These are phyloP conservation scores for Chelidonichthys spinosus DNA, from an alignment of 2,797 vertebrate species.

Conservation along the genomic window DNA sequence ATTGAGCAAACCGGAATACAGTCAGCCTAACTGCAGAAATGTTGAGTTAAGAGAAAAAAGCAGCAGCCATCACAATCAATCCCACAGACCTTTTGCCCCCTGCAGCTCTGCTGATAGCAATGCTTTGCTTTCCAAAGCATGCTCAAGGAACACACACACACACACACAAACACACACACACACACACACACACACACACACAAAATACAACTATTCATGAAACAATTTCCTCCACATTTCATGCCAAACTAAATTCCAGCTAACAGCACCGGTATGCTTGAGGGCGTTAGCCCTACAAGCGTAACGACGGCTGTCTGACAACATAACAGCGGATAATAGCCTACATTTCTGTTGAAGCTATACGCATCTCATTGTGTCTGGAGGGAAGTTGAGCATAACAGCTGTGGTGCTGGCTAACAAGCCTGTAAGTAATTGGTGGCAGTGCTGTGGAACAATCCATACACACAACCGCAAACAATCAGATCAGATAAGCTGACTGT, in stretches of 20 bases:
- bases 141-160: conserved; percentile 8
- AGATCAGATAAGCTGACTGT: conserved; percentile 62
- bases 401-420: conserved; percentile 66
- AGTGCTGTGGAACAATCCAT: conserved; percentile 62
- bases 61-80: conserved; percentile 33
- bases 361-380: conserved; percentile 56
- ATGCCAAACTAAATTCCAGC: conserved; percentile 38
- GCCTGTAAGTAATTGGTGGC: conserved; percentile 71
- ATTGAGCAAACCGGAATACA: conserved; percentile 19
- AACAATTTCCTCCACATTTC: conserved; percentile 41
- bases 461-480: conserved; percentile 68
- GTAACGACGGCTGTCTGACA: conserved; percentile 49
- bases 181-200: background rate
- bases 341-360: conserved; percentile 55
- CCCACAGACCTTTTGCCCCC: conserved; percentile 33
- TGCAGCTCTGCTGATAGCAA: conserved; percentile 42
- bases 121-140: conserved; percentile 34
- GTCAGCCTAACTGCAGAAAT: conserved; percentile 32
- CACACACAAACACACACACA: background rate
- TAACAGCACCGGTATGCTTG: conserved; percentile 31
- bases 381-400: conserved; percentile 64
- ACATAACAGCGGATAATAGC: conserved; percentile 65
- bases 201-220: conserved; percentile 11
- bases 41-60: conserved; percentile 16
- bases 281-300: conserved; percentile 46